Evolutionary conservation across 2,797 vertebrate genomes (phyloP).

Genomic region (Rachycentron canadum): DNA sequence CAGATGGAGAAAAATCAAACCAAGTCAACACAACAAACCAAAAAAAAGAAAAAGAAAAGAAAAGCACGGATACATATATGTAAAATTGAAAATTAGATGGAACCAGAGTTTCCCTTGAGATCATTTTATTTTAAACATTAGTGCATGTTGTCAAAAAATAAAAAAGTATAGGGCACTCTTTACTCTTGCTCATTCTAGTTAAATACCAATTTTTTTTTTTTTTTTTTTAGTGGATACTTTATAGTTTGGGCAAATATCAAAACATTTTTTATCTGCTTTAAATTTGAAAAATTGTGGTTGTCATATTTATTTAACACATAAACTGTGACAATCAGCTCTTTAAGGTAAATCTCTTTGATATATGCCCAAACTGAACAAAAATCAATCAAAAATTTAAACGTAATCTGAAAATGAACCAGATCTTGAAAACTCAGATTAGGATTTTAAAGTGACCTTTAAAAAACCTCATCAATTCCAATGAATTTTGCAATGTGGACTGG

Average conservation of each 20-base stretch:
- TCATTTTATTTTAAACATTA: constrained; percentile 44
- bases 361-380: constrained; percentile 40
- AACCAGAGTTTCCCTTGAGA: constrained; percentile 31
- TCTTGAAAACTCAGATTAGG: constrained; percentile 50
- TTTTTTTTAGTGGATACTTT: constrained; percentile 33
- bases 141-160: constrained; percentile 35
- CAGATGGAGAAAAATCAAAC: constrained; percentile 35
- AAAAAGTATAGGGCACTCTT: constrained; percentile 8
- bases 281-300: constrained; percentile 10
- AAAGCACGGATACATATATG: constrained; percentile 43
- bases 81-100: constrained; percentile 13
- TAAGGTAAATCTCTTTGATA: constrained; percentile 32
- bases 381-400: constrained; percentile 27
- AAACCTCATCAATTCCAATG: constrained; percentile 71
- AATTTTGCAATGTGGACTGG: constrained; percentile 61
- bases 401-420: constrained; percentile 70
- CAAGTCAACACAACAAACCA: constrained; percentile 44
- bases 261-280: constrained; percentile 29
- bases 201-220: constrained; percentile 60
- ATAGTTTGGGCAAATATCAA: constrained; percentile 59
- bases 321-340: not conserved
- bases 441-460: constrained; percentile 49
- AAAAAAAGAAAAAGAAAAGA: not conserved
- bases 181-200: constrained; percentile 49
- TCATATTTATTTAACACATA: constrained; percentile 12